These are phyloP conservation scores for Hydrolagus affinis DNA, from an alignment of 2,113 vertebrate species.

Conservation along the genomic window DNA sequence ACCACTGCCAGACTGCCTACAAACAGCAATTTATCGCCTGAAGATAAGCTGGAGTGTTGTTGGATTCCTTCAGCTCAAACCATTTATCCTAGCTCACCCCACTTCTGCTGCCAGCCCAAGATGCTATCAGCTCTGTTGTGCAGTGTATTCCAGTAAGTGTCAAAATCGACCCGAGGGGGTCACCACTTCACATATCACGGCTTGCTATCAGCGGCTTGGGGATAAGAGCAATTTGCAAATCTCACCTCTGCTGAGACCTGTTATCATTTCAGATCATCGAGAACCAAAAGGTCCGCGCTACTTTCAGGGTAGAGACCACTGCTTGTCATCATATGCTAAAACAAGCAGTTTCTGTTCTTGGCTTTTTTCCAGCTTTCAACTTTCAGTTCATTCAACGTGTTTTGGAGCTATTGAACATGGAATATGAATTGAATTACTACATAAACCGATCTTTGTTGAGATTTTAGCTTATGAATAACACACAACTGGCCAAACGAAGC, in stretches of 20 bases:
- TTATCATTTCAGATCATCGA: slow-evolving; percentile 31
- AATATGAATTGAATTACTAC: background rate
- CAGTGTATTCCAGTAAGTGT: slow-evolving; percentile 31
- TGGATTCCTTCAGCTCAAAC: slow-evolving; percentile 31
- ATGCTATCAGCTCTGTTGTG: slow-evolving; percentile 30
- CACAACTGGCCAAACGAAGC: background rate
- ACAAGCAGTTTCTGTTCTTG: slow-evolving; percentile 27
- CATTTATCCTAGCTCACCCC: slow-evolving; percentile 32
- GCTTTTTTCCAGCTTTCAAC: slow-evolving; percentile 17
- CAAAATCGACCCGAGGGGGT: slow-evolving; percentile 31
- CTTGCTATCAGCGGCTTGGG: slow-evolving; percentile 26
- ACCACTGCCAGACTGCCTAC: slow-evolving; percentile 23
- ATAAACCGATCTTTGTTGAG: background rate
- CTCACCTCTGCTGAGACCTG: slow-evolving; percentile 29
- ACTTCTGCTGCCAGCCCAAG: slow-evolving; percentile 29
- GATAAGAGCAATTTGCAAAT: slow-evolving; percentile 32
- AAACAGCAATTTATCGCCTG: slow-evolving; percentile 22
- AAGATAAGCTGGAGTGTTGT: slow-evolving; percentile 28
- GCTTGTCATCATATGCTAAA: slow-evolving; percentile 26
- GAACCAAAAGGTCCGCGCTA: slow-evolving; percentile 26
- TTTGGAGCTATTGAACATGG: background rate
- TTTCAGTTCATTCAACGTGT: background rate
- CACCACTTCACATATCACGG: slow-evolving; percentile 30
- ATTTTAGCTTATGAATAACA: background rate
- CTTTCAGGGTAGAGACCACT: slow-evolving; percentile 23